Conservation (phyloP, 2,797 vertebrate genomes). For the Gouania willdenowi region DNA sequence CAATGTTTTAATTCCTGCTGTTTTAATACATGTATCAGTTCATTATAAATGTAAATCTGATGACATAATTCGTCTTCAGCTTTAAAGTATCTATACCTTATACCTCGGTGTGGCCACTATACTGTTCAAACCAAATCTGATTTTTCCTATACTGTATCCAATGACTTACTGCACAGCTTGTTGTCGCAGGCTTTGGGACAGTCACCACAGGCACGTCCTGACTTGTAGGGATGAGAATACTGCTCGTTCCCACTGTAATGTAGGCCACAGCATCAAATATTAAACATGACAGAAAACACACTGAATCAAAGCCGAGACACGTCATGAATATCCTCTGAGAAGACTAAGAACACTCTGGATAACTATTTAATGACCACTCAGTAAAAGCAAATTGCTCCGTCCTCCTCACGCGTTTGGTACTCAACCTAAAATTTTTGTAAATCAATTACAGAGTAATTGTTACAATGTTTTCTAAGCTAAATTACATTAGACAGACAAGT, state of each 20-base stretch:
- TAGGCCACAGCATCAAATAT: constrained; percentile 23
- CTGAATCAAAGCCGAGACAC: constrained; percentile 1
- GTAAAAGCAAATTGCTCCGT: not conserved
- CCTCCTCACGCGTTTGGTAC: not conserved
- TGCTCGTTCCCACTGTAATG: constrained; percentile 73
- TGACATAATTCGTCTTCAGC: no score
- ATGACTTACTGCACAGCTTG: constrained; percentile 70
- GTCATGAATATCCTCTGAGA: no score
- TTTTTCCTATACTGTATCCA: not conserved
- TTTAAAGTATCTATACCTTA: no score
- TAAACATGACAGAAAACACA: constrained; percentile 2
- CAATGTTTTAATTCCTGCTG: no score
- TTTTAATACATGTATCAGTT: no score
- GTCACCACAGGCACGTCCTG: constrained; percentile 66
- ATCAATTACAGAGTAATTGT: not conserved
- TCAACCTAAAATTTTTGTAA: not conserved
- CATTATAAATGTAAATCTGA: no score
- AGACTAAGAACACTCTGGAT: not conserved
- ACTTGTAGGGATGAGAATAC: constrained; percentile 48
- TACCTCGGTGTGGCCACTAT: no score
- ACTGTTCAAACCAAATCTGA: no score
- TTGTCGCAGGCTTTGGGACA: constrained; percentile 71
- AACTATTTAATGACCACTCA: constrained; percentile 1
- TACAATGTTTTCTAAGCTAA: not conserved
- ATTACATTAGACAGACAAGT: not conserved